phyloP scores from a whole-genome alignment of 2,797 vertebrate species.

The Halcyon chelicuti region DNA sequence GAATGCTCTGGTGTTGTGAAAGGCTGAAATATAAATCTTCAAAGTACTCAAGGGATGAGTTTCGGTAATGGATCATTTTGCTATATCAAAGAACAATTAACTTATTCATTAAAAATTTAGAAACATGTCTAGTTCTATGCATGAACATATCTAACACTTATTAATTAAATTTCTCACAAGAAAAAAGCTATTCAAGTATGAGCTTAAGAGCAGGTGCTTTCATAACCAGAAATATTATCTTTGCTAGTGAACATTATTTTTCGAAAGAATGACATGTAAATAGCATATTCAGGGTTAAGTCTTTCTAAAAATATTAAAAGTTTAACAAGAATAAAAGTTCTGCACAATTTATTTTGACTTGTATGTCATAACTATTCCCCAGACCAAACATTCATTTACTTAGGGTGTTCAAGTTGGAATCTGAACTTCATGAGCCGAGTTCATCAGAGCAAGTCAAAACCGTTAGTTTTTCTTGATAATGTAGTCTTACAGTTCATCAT shows the following conservation, averaged over 20 bases:
- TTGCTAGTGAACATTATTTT: background rate
- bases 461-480: background rate
- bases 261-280: background rate
- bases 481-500: background rate
- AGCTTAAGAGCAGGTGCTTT: background rate
- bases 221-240: background rate
- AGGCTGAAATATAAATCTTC: background rate
- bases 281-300: background rate
- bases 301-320: background rate
- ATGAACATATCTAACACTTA: background rate
- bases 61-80: conserved; percentile 20
- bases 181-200: background rate
- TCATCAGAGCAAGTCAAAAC: background rate
- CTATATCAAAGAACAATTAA: conserved; percentile 47
- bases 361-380: background rate
- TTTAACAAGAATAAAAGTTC: background rate
- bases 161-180: conserved; percentile 35
- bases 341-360: background rate
- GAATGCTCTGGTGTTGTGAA: background rate
- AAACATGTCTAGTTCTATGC: conserved; percentile 23
- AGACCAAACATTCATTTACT: background rate
- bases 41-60: background rate
- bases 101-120: conserved; percentile 43
- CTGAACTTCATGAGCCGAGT: background rate
- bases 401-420: background rate